Evolutionary conservation across 2,113 vertebrate species (phyloP).

Genomic region (Leptodactylus fuscus): DNA sequence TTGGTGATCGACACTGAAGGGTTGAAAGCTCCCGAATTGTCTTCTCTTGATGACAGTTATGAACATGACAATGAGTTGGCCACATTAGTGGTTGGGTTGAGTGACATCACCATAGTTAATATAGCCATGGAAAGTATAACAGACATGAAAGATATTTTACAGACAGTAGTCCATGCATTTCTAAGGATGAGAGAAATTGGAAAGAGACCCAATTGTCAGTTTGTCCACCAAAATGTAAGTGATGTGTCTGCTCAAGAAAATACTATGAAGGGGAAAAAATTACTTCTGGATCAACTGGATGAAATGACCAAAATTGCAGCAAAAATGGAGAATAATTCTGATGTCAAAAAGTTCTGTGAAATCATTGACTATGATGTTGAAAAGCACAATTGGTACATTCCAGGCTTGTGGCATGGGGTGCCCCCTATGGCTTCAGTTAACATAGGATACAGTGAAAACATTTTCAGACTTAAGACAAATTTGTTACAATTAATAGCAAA

Average conservation of each 20-base stretch:
- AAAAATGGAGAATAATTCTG: constrained; percentile 68
- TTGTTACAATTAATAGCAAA: constrained; percentile 67
- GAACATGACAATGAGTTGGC: no score
- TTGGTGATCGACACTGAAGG: no score
- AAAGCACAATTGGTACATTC: constrained; percentile 68
- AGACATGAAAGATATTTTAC: no score
- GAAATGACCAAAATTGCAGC: constrained; percentile 72
- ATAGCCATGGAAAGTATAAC: no score
- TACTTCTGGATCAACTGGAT: constrained; percentile 70
- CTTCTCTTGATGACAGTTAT: no score
- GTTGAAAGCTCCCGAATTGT: no score
- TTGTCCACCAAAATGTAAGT: constrained; percentile 80
- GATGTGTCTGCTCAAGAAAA: constrained; percentile 73
- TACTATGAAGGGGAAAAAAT: constrained; percentile 71
- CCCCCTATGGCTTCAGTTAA: constrained; percentile 70
- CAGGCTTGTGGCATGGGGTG: constrained; percentile 67
- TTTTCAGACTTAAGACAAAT: constrained; percentile 69
- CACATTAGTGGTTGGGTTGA: no score
- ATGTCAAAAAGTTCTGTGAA: constrained; percentile 62
- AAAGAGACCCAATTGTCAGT: constrained; percentile 76
- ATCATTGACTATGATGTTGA: constrained; percentile 58
- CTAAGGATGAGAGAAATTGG: constrained; percentile 73
- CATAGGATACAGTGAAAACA: constrained; percentile 69
- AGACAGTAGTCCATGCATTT: constrained; percentile 76
- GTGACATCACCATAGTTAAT: no score